Evolutionary conservation across 1,140 invertebrate genomes (phyloP).

Genomic region (Hestina assimilis): DNA sequence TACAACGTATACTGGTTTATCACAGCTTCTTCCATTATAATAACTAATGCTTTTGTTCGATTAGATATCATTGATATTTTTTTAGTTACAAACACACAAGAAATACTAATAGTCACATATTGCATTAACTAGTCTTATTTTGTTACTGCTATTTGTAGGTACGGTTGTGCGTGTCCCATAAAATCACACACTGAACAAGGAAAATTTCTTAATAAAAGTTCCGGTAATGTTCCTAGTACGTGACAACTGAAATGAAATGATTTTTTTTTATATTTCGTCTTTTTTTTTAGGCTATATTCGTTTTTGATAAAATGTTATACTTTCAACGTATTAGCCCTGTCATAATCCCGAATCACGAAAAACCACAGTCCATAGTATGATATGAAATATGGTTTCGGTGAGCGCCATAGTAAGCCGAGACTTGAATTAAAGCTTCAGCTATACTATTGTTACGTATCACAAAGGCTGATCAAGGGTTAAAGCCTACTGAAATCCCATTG

Average conservation of each 20-base stretch:
- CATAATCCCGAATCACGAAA: not conserved
- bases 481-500: not conserved
- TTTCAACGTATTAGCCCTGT: not conserved
- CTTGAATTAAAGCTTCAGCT: conserved; percentile 14
- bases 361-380: not conserved
- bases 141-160: too few species aligned
- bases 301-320: not conserved
- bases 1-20: too few species aligned
- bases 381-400: not conserved
- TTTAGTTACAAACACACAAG: too few species aligned
- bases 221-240: conserved; percentile 15
- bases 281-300: not conserved
- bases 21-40: too few species aligned
- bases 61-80: too few species aligned
- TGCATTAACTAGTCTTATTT: too few species aligned
- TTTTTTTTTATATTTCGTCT: conserved; percentile 2
- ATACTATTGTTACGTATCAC: conserved; percentile 16
- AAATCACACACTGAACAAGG: conserved; percentile 17
- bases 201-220: conserved; percentile 17
- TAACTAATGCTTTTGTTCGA: too few species aligned
- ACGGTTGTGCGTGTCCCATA: not conserved
- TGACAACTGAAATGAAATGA: conserved; percentile 16
- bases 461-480: conserved; percentile 10
- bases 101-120: too few species aligned
- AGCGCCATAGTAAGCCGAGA: conserved; percentile 1